phyloP scores from a whole-genome alignment of 53 echinoderm and acorn worm species.

The Holothuria scabra region DNA sequence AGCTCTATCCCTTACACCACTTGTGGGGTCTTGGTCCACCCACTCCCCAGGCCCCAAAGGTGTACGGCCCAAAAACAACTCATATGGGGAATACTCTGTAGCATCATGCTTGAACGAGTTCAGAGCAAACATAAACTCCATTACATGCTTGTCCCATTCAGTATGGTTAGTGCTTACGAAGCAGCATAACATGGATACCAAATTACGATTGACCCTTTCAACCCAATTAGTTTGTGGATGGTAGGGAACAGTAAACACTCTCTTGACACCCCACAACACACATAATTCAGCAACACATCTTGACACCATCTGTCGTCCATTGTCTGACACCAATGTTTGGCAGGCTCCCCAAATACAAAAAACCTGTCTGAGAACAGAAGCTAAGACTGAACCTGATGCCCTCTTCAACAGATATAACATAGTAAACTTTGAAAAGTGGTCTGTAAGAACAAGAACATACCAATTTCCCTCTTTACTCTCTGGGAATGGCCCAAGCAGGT shows the following conservation, averaged over 20 bases:
- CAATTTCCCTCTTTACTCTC: constrained; percentile 46
- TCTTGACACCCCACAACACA: too few species aligned
- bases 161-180: neutral
- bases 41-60: too few species aligned
- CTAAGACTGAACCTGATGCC: constrained; percentile 42
- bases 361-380: constrained; percentile 50
- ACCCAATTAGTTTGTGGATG: too few species aligned
- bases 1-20: neutral
- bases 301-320: too few species aligned
- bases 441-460: constrained; percentile 12
- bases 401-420: constrained; percentile 40
- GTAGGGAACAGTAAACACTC: too few species aligned
- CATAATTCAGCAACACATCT: constrained; percentile 56
- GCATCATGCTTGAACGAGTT: constrained; percentile 57
- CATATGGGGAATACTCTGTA: constrained; percentile 34
- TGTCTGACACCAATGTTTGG: too few species aligned
- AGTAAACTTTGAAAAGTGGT: constrained; percentile 19
- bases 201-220: too few species aligned
- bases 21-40: too few species aligned
- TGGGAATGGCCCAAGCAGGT: too few species aligned
- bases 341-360: too few species aligned
- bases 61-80: too few species aligned
- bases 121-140: constrained; percentile 62
- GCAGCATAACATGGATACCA: too few species aligned
- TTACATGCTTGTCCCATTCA: constrained; percentile 55